Percentiles rank a stretch among this genome's conserved stretches.
Evolutionary conservation across 2,797 vertebrate genomes (phyloP).

Genomic region (Catamblyrhynchus diadema): DNA sequence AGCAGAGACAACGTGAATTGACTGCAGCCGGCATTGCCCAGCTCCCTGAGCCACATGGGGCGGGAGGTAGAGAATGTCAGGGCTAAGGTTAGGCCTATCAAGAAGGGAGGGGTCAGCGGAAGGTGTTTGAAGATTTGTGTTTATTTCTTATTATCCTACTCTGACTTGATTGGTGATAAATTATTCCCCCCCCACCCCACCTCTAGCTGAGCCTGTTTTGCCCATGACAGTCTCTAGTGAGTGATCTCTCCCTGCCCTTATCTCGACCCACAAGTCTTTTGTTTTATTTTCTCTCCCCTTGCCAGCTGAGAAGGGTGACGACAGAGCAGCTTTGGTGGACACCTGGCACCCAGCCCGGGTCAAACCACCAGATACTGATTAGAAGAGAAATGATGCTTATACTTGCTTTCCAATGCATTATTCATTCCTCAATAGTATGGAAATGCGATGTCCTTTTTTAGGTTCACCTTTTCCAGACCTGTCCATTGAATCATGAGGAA

Average conservation of each 20-base stretch:
- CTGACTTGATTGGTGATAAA: background rate
- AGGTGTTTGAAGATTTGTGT: background rate
- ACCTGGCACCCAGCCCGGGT: background rate
- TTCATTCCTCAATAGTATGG: slow-evolving; percentile 28
- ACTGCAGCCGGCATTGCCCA: background rate
- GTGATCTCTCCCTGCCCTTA: background rate
- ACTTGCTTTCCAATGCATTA: slow-evolving; percentile 64
- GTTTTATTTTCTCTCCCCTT: background rate
- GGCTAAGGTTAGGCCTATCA: background rate
- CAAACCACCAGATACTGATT: slow-evolving; percentile 71
- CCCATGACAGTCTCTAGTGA: background rate
- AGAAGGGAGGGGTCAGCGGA: background rate
- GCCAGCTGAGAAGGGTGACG: background rate
- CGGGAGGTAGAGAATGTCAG: background rate
- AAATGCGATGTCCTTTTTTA: background rate
- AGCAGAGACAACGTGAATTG: accelerated
- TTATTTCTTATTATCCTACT: background rate
- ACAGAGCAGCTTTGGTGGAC: background rate
- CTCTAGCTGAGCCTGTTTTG: background rate
- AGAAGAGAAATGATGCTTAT: slow-evolving; percentile 60
- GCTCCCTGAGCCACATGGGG: accelerated
- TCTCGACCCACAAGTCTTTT: background rate
- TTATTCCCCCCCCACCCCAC: accelerated
- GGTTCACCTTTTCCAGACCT: background rate
- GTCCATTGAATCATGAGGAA: background rate